Base-by-base conservation (phyloP, 2,888 invertebrate species). In the Mesoligia furuncula region DNA sequence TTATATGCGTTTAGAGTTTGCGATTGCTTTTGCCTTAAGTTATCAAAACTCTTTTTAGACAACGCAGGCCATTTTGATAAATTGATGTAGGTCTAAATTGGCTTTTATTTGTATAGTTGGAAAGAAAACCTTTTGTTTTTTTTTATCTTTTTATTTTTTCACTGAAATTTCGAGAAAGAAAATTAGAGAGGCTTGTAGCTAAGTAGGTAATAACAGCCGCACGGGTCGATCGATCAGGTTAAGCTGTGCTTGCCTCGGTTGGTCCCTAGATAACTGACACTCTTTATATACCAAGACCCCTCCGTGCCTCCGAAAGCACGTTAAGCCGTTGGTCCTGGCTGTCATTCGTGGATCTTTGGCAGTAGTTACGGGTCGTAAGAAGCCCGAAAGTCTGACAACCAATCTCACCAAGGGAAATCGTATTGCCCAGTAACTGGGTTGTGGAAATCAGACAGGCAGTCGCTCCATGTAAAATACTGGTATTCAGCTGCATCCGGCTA, bases 1-100 rank as follows among this genome's bases (percentile, higher is more conserved):
- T 70, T 36, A 0, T 0, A 57, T 73, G 61, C 39, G 27, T 48
- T 68, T 65, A 48, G 27, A 54, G 2, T 64, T 61, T 48, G 11
- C 54, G 70, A 85, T 67, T 67, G 45, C 6, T 59, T 24, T 36
- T 24, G 24, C 24, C 70, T 39, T 8, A 27, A 57, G 5, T n/a
- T 48, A 51, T 59, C 2, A 48, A 8, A 48, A 45, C 17, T 5
- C 24, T 48, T 31, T 59, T 48, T 8, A 31, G 8, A n/a, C 2
- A 70, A 17, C 13, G 8, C n/a, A 4, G 20, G 24, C n/a, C 27
- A 1, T 71, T 64, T 54, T 54, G 54, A n/a, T 57, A 57, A 57
- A 57, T 57, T n/a, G n/a, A 57, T 57, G 54, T 57, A n/a, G 54
- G 54, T 11, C 11, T 4, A 13, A 57, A 57, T 57, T 57, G n/a